Conservation (phyloP, 2,888 invertebrate genomes). For the Actias luna region DNA sequence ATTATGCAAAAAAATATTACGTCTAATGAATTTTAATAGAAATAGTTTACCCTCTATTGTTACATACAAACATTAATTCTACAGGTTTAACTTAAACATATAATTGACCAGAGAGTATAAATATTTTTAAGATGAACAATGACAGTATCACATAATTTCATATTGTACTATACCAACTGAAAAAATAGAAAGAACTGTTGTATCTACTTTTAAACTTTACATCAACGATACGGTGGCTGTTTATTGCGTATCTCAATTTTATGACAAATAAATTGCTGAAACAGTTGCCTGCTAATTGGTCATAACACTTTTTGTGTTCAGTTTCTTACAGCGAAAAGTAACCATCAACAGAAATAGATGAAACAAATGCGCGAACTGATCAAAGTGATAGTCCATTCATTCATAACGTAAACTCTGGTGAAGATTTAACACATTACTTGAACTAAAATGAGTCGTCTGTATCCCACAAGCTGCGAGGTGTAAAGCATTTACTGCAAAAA, state of each 20-base stretch:
- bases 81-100: no score
- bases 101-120: no score
- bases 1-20: no score
- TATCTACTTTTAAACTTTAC: neutral
- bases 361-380: constrained; percentile 30
- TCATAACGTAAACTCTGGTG: constrained; percentile 17
- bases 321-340: constrained; percentile 3
- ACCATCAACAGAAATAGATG: constrained; percentile 14
- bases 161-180: no score
- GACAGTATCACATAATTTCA: no score
- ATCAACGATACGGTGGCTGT: neutral
- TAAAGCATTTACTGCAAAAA: neutral
- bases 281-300: constrained; percentile 6
- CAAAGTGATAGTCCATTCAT: constrained; percentile 26
- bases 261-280: constrained; percentile 8
- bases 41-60: no score
- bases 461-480: constrained; percentile 9
- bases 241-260: constrained; percentile 2
- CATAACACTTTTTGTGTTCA: constrained; percentile 9
- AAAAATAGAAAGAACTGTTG: no score
- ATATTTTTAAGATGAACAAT: no score
- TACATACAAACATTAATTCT: no score
- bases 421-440: constrained; percentile 14
- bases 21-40: no score
- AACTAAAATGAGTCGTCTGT: constrained; percentile 14